Conservation (phyloP, 2,888 invertebrate species). For the Alentia gelatinosa region DNA sequence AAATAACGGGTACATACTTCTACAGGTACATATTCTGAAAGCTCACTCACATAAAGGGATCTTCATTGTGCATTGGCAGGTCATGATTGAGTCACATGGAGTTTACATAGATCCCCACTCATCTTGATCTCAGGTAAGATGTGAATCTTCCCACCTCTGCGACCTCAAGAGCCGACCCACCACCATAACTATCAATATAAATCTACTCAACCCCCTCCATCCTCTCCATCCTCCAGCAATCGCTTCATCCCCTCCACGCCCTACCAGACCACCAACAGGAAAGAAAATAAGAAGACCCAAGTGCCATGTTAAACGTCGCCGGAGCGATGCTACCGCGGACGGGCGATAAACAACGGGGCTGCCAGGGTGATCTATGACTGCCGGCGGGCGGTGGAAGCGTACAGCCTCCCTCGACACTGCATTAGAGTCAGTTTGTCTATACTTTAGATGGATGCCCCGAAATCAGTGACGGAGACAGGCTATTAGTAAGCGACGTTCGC, state of each 20-base stretch:
- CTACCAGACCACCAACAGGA: not conserved
- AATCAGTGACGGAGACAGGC: not conserved
- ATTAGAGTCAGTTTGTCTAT: not conserved
- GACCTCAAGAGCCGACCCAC: not conserved
- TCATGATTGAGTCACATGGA: too few species aligned
- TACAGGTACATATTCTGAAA: too few species aligned
- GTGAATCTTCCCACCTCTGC: not conserved
- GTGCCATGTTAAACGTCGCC: not conserved
- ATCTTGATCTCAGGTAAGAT: not conserved
- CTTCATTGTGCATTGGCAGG: too few species aligned
- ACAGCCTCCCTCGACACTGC: not conserved
- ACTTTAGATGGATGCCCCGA: slow-evolving; percentile 20
- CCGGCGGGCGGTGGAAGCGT: not conserved
- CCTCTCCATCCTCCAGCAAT: too few species aligned
- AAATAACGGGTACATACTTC: too few species aligned
- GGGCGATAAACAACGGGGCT: not conserved
- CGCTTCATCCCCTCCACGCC: too few species aligned
- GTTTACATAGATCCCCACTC: not conserved
- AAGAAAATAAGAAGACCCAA: not conserved
- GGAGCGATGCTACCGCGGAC: not conserved
- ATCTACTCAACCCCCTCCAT: not conserved
- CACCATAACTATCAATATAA: not conserved
- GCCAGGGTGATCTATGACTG: not conserved
- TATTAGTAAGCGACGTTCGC: not conserved
- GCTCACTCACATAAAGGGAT: too few species aligned